Evolutionary conservation across 2,797 vertebrate species (phyloP).

Genomic region (Sebastes steindachneri): DNA sequence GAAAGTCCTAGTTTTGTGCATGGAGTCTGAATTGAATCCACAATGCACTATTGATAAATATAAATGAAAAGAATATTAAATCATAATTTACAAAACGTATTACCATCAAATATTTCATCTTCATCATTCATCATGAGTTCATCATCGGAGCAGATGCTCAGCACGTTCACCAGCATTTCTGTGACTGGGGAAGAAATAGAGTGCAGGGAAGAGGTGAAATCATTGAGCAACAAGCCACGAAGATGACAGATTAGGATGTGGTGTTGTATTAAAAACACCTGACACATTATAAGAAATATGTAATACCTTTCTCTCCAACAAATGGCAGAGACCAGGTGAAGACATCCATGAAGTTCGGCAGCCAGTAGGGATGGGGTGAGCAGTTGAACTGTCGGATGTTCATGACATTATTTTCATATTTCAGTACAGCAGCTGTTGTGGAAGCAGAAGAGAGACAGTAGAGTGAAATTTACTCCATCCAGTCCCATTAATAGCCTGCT

Average conservation of each 20-base stretch:
- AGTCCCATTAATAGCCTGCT: background rate
- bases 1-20: background rate
- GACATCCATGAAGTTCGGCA: slow-evolving; percentile 89
- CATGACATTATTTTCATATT: slow-evolving; percentile 89
- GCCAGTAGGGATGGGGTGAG: slow-evolving; percentile 87
- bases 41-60: background rate
- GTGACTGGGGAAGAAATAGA: slow-evolving; percentile 85
- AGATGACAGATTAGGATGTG: background rate
- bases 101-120: slow-evolving; percentile 96
- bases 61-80: background rate
- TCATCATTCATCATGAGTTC: slow-evolving; percentile 96
- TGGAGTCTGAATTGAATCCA: background rate
- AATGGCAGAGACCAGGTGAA: slow-evolving; percentile 88
- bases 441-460: background rate
- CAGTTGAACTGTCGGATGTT: slow-evolving; percentile 89
- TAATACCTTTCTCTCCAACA: slow-evolving; percentile 85
- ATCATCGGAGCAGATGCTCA: slow-evolving; percentile 99
- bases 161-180: slow-evolving; percentile 98
- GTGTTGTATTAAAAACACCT: background rate
- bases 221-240: background rate
- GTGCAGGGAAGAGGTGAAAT: background rate
- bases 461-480: background rate
- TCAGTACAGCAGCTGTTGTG: slow-evolving; percentile 86
- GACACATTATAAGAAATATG: background rate
- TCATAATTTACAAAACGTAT: slow-evolving; percentile 53